These are phyloP conservation scores for Sesamia nonagrioides DNA, from an alignment of 1,140 invertebrate species.

Conservation along the genomic window DNA sequence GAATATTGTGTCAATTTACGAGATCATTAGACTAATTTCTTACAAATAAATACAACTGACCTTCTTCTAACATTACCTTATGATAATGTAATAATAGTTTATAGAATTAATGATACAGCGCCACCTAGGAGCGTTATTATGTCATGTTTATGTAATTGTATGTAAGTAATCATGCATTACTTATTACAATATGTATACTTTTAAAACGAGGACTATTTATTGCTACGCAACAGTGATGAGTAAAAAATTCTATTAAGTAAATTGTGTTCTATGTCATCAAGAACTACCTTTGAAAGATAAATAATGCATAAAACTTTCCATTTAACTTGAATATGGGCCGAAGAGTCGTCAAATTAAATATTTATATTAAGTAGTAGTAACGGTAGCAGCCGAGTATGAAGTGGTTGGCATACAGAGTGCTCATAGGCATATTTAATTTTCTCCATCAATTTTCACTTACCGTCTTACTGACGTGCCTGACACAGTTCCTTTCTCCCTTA, in stretches of 20 bases:
- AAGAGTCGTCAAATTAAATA: no score
- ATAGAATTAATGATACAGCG: constrained; percentile 1
- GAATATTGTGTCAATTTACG: no score
- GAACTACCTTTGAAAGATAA: neutral
- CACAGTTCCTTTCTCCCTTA: no score
- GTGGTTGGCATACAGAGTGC: no score
- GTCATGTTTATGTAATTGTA: constrained; percentile 17
- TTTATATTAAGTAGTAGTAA: no score
- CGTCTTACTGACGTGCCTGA: neutral
- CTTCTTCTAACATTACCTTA: neutral
- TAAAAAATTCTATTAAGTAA: neutral
- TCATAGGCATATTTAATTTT: no score
- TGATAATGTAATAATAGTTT: constrained; percentile 20
- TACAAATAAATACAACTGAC: neutral
- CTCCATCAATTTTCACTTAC: neutral
- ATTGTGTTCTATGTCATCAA: neutral
- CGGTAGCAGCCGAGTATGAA: no score
- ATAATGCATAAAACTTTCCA: neutral
- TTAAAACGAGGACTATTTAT: neutral
- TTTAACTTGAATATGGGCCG: neutral
- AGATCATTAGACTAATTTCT: neutral
- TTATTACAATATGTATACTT: neutral
- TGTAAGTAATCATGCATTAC: neutral
- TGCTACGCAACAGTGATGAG: neutral
- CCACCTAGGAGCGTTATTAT: neutral